Evolutionary conservation across 2,888 invertebrate species (phyloP).

Genomic region (Chalcis sispes): DNA sequence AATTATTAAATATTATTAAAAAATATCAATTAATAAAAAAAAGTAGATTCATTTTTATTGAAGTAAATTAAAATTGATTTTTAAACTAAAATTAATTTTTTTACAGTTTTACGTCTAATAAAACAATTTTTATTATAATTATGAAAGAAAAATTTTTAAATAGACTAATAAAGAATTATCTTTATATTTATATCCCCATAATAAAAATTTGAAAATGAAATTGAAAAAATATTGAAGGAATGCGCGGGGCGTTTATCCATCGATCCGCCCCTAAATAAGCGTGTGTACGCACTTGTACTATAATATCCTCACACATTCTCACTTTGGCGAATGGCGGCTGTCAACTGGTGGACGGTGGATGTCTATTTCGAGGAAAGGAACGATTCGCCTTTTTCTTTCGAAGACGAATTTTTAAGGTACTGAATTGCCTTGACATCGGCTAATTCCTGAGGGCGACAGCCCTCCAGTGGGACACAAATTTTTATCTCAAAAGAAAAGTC

Average conservation of each 20-base stretch:
- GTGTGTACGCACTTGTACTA: constrained; percentile 41
- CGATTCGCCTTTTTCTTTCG: not conserved
- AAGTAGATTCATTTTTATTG: not conserved
- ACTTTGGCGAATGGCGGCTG: constrained; percentile 68
- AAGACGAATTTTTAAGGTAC: not conserved
- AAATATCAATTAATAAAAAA: not conserved
- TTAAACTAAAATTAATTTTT: too few relatives aligned
- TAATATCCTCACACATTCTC: constrained; percentile 32
- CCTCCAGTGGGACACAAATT: not conserved
- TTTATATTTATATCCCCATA: too few relatives aligned
- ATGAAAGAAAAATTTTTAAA: not conserved
- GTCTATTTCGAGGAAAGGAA: constrained; percentile 22
- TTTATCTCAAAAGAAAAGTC: not conserved
- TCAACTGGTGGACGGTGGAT: constrained; percentile 68
- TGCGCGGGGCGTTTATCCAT: not conserved
- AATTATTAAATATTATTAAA: not conserved
- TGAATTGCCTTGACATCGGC: too few relatives aligned
- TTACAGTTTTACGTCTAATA: too few relatives aligned
- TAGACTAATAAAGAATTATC: not conserved
- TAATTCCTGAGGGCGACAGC: too few relatives aligned
- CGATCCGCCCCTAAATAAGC: constrained; percentile 20
- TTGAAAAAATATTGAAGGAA: not conserved
- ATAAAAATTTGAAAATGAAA: not conserved
- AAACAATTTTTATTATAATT: too few relatives aligned
- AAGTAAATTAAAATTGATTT: not conserved